A percentile compares a stretch with the other conserved stretches of the same genome.
Evolutionary conservation across 2,888 invertebrate genomes (phyloP).

Genomic region (Noctua janthe): DNA sequence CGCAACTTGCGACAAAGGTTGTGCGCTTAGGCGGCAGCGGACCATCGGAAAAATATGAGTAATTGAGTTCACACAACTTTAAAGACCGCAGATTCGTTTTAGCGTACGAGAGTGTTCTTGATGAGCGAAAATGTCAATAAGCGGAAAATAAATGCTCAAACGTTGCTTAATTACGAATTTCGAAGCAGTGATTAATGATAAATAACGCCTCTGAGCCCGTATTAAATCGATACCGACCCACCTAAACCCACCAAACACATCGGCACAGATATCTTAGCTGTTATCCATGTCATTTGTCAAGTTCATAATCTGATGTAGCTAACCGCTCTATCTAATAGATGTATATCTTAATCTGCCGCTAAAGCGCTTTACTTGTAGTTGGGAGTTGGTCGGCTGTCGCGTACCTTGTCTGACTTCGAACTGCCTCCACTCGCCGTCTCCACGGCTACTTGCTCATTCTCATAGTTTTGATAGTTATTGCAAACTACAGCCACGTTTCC

Average conservation of each 20-base stretch:
- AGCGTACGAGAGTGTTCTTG: not conserved
- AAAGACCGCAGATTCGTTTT: slow-evolving; percentile 14
- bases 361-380: slow-evolving; percentile 67
- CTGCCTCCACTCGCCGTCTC: slow-evolving; percentile 68
- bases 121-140: slow-evolving; percentile 19
- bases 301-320: slow-evolving; percentile 53
- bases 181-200: slow-evolving; percentile 39
- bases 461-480: slow-evolving; percentile 71
- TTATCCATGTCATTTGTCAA: slow-evolving; percentile 58
- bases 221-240: slow-evolving; percentile 35
- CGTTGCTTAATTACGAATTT: slow-evolving; percentile 26
- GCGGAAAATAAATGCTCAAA: slow-evolving; percentile 6
- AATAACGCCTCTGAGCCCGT: slow-evolving; percentile 16
- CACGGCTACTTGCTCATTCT: slow-evolving; percentile 70
- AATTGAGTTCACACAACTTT: slow-evolving; percentile 20
- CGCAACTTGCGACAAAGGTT: slow-evolving; percentile 65
- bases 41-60: slow-evolving; percentile 49
- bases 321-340: slow-evolving; percentile 58
- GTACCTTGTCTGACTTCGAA: slow-evolving; percentile 67
- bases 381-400: slow-evolving; percentile 58
- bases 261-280: slow-evolving; percentile 45
- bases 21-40: slow-evolving; percentile 59
- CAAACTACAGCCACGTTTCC: slow-evolving; percentile 64
- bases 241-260: slow-evolving; percentile 27
- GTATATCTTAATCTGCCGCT: slow-evolving; percentile 62